phyloP scores from a whole-genome alignment of 2,113 vertebrate species.

The Colius striatus region DNA sequence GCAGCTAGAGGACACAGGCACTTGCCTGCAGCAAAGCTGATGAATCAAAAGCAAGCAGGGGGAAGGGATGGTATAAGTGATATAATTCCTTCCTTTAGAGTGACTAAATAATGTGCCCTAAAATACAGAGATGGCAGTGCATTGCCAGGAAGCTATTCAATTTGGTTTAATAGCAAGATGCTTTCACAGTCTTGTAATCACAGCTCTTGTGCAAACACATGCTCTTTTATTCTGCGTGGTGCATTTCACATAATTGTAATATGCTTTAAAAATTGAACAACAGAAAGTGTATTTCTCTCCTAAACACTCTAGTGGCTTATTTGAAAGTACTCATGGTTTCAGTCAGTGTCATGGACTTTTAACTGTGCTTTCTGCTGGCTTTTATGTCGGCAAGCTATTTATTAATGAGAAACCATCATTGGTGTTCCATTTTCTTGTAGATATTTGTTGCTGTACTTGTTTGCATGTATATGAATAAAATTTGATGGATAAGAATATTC shows the following conservation, averaged over 20 bases:
- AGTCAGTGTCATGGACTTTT: not conserved
- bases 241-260: not conserved
- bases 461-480: not conserved
- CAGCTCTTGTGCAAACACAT: not conserved
- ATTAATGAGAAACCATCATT: not conserved
- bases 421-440: not conserved
- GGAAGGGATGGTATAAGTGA: not conserved
- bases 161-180: not conserved
- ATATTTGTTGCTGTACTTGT: not conserved
- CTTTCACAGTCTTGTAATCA: not conserved
- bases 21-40: constrained; percentile 13
- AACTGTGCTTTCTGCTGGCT: not conserved
- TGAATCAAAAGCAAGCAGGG: not conserved
- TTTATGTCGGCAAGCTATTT: not conserved
- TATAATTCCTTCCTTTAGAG: not conserved
- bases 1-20: not conserved
- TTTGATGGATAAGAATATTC: not conserved
- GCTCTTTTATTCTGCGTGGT: not conserved
- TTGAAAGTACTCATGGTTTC: not conserved
- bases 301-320: not conserved
- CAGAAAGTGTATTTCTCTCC: not conserved
- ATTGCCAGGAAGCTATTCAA: not conserved
- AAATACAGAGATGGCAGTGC: not conserved
- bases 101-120: not conserved
- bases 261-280: not conserved